Evolutionary conservation across 2,113 vertebrate genomes (phyloP), one percentile per base, ranked within the genome.

Genomic region (Ursus arctos): DNA sequence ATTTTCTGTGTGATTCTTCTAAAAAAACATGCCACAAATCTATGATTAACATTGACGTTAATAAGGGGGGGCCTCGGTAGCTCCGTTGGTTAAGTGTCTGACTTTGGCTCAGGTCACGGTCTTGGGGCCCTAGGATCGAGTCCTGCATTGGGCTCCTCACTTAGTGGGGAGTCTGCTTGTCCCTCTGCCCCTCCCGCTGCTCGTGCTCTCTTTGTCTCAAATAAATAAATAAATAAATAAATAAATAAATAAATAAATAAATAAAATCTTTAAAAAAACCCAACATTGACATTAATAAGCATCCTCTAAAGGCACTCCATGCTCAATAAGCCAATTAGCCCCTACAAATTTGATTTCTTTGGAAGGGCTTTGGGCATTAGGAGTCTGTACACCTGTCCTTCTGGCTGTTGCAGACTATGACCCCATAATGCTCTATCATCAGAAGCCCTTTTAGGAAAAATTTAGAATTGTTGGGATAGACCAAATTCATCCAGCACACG

Each of bases 401-500:
- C 53, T 67, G 57, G 28, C 15, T 19, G 33, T 59, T 74, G 59
- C 47, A 16, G 36, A 51, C 18, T 33, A 14, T 47, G 65, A 63
- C n/a, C 26, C 21, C 24, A 0, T 84, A 59, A 91, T 87, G 79
- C 4, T 96, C 61, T 61, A 33, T 71, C 84, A 77, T 81, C 33
- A 95, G 72, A 92, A 86, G n/a, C 43, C 43, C 59, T 92, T 85
- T 65, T 21, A 53, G 53, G 65, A 77, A 94, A 94, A 47, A 26
- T 36, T 57, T 63, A 57, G 76, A 85, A 59, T 55, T 49, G 21
- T 6, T 9, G 6, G 72, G 40, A 59, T n/a, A 49, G 18, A 67
- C 36, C 19, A 16, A 24, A 88, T 69, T 74, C 74, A 69, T 43
- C 69, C 74, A 59, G 59, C 51, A n/a, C 0, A 21, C 2, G 40